phyloP scores from a whole-genome alignment of 92 coral and sea anemone genomes.

The Porites rus region DNA sequence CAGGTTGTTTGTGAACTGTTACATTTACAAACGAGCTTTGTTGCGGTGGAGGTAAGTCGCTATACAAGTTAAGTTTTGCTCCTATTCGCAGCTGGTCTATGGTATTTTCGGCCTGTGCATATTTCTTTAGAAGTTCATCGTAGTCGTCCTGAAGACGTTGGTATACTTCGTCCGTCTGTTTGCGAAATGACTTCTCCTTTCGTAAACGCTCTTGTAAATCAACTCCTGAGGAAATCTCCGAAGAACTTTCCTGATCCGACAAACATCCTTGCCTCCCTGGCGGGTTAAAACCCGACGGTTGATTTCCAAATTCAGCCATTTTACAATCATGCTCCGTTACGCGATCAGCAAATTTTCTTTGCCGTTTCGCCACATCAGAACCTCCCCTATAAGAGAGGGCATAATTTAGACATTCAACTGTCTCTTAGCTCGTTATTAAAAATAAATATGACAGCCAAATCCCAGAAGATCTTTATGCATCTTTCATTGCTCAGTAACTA shows the following conservation, averaged over 20 bases:
- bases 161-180: slow-evolving; percentile 80
- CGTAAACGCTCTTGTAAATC: slow-evolving; percentile 61
- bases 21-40: slow-evolving; percentile 73
- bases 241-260: slow-evolving; percentile 70
- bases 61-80: slow-evolving; percentile 93
- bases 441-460: slow-evolving; percentile 14
- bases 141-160: slow-evolving; percentile 89
- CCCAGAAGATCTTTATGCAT: slow-evolving; percentile 9
- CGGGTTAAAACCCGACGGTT: slow-evolving; percentile 64
- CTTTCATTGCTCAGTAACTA: slow-evolving; percentile 18
- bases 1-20: slow-evolving; percentile 78
- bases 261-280: slow-evolving; percentile 65
- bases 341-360: slow-evolving; percentile 3
- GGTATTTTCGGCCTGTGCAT: slow-evolving; percentile 98
- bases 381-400: neutral
- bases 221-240: slow-evolving; percentile 71
- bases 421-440: neutral
- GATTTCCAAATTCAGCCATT: slow-evolving; percentile 80
- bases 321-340: slow-evolving; percentile 21
- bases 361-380: neutral
- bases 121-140: slow-evolving; percentile 87
- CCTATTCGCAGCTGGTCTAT: slow-evolving; percentile 97
- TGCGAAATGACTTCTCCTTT: slow-evolving; percentile 54
- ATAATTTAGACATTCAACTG: neutral
- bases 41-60: slow-evolving; percentile 92